Evolutionary conservation across 2,797 vertebrate species (phyloP).

Genomic region (Salmo trutta): DNA sequence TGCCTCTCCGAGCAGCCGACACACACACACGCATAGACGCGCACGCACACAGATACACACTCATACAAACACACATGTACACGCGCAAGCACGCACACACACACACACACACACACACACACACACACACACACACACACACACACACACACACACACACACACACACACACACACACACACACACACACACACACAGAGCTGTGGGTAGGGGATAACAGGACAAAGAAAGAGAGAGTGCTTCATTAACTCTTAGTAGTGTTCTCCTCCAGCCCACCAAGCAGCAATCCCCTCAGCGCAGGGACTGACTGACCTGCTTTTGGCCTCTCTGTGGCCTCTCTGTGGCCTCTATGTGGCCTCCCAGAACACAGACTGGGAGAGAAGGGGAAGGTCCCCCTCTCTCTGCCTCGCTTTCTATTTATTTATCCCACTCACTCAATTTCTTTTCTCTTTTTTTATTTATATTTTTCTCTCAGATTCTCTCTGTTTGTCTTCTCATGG

Average conservation of each 20-base stretch:
- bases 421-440: neutral
- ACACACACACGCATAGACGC: slow-evolving; percentile 41
- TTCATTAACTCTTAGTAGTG: slow-evolving; percentile 26
- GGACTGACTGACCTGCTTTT: slow-evolving; percentile 28
- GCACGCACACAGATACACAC: slow-evolving; percentile 36
- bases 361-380: neutral
- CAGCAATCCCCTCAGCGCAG: slow-evolving; percentile 15
- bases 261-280: slow-evolving; percentile 13
- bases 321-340: neutral
- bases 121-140: too few relatives aligned
- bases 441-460: neutral
- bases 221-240: slow-evolving; percentile 22
- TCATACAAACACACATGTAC: slow-evolving; percentile 23
- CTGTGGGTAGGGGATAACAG: slow-evolving; percentile 47
- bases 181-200: neutral
- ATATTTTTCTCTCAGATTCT: neutral
- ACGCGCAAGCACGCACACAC: slow-evolving; percentile 37
- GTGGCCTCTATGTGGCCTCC: neutral
- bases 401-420: neutral
- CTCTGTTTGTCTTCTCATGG: neutral
- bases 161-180: too few relatives aligned
- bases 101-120: too few relatives aligned
- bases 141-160: slow-evolving; percentile 5
- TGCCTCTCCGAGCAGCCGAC: slow-evolving; percentile 65
- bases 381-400: neutral